These are phyloP conservation scores for Excalfactoria chinensis DNA, from an alignment of 2,113 vertebrate species.

Conservation along the genomic window DNA sequence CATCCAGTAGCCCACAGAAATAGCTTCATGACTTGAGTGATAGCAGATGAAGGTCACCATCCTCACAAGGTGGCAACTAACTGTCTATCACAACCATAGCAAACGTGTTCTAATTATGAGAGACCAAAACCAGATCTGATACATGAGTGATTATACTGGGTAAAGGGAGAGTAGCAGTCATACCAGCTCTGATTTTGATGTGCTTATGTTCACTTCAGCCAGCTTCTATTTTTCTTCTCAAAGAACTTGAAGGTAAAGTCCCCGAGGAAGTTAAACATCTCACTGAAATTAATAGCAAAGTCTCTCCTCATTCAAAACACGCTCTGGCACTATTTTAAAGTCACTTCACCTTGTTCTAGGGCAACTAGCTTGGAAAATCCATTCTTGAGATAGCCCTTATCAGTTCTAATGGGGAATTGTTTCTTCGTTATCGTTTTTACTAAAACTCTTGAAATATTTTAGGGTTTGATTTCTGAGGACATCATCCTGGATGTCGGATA, in stretches of 20 bases:
- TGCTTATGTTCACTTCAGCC: not conserved
- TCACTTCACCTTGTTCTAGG: not conserved
- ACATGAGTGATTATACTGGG: not conserved
- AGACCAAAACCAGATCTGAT: not conserved
- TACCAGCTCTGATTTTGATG: not conserved
- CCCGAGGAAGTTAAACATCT: conserved; percentile 16
- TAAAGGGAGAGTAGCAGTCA: not conserved
- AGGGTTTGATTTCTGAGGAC: not conserved
- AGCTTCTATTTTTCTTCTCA: conserved; percentile 31
- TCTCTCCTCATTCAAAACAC: not conserved
- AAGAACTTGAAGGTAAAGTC: not conserved
- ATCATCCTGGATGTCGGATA: not conserved
- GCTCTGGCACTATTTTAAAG: not conserved
- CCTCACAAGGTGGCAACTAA: not conserved
- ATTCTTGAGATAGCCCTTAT: not conserved
- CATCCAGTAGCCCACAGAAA: not conserved
- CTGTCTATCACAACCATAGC: not conserved
- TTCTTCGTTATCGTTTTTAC: not conserved
- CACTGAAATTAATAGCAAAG: conserved; percentile 7
- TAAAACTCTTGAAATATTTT: not conserved
- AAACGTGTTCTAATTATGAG: not conserved
- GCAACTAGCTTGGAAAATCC: not conserved
- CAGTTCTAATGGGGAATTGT: not conserved
- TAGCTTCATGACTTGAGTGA: not conserved
- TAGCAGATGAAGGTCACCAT: not conserved